Evolutionary conservation across 2,113 vertebrate species (phyloP), one percentile per base, ranked within the genome.

Genomic region (Rhinoptilus africanus): DNA sequence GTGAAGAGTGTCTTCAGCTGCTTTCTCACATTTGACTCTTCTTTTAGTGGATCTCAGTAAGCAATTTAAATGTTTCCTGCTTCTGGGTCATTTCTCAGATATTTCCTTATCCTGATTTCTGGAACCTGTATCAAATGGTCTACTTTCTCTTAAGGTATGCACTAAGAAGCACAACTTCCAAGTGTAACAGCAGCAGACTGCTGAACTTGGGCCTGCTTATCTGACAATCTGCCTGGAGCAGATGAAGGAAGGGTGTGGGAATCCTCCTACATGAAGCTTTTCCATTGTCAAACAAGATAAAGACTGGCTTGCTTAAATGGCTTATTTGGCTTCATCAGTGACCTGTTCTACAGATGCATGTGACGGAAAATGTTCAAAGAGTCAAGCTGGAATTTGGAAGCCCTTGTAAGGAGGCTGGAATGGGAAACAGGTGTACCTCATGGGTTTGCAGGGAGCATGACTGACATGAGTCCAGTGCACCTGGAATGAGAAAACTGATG

Each of bases 231-330:
- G 94, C 92, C 95, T 85, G 90, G 74, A 94, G 95, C 88, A 88
- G 85, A 56, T 91, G 84, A 92, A 82, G 79, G 82, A 72, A 69
- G 93, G 91, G 63, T 81, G 85, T 95, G 90, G 85, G 85, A 80
- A 76, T 45, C 87, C 81, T 94, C 93, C 93, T 50, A 69, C 88
- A 6, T 26, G 20, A 76, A 41, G 68, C 51, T 88, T 63, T 83
- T 30, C 67, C 63, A n/a, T 67, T 92, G 88, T 53, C 47, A 63
- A 39, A 27, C 4, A 8, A 67, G 90, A 73, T 73, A 48, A 63
- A 72, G 53, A 45, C n/a, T 54, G 45, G 21, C 72, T 85, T 88
- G 71, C 79, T 74, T 85, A 51, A 85, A 34, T 12, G 67, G 53
- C 14, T 16, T 26, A 4, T 50, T 63, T 1, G 15, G 51, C 50